Evolutionary conservation across 2,797 vertebrate species (phyloP).

Genomic region (Hemibagrus guttatus): DNA sequence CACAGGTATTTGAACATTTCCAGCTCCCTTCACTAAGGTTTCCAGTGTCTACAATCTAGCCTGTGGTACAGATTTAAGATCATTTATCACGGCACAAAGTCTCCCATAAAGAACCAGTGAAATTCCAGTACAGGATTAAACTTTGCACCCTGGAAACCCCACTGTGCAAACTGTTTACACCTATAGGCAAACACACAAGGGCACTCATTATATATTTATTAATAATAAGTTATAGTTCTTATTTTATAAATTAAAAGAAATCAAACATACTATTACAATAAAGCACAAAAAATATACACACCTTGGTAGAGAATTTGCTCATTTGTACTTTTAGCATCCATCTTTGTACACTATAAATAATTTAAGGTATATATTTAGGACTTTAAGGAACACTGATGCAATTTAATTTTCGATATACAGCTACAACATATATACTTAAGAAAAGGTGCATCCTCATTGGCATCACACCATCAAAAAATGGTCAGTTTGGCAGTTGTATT

Average conservation of each 20-base stretch:
- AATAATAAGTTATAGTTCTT: too few relatives aligned
- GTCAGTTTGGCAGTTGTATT: background rate
- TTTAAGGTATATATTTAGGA: background rate
- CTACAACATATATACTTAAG: background rate
- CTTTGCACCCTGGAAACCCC: background rate
- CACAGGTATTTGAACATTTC: background rate
- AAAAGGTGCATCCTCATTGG: background rate
- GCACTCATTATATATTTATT: background rate
- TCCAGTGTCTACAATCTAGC: background rate
- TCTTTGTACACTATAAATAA: background rate
- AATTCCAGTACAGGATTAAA: background rate
- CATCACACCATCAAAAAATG: background rate
- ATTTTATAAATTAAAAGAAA: background rate
- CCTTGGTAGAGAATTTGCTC: too few relatives aligned
- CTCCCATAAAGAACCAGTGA: background rate
- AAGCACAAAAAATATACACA: background rate
- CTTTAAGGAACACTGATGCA: background rate
- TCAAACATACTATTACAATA: background rate
- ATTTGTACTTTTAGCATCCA: background rate
- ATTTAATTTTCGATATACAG: background rate
- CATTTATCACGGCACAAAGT: background rate
- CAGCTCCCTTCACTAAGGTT: background rate
- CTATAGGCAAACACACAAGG: background rate
- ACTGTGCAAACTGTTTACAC: background rate
- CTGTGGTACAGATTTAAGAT: background rate